Evolutionary conservation across 2,113 vertebrate genomes (phyloP), one percentile per base, ranked within the genome.

Genomic region (Elanoides forficatus): DNA sequence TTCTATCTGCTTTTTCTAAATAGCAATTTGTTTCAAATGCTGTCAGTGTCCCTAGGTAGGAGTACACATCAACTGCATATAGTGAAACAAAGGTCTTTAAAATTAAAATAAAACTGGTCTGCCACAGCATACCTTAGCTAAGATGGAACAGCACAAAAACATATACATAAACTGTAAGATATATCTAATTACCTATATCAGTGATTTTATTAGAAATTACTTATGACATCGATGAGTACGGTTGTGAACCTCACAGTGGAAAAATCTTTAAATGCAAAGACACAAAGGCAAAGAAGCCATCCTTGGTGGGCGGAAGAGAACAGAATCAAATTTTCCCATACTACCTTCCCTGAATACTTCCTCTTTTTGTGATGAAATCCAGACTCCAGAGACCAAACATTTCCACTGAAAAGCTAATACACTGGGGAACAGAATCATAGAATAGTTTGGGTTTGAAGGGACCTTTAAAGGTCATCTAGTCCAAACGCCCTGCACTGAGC

Each of bases 311-410:
- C 18, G 26, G 30, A 63, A 68, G 27, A 50, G n/a, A 91, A 71
- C 5, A 84, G 47, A 65, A 75, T 85, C 73, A 79, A 17, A 22
- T 94, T 89, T 96, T 91, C 84, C 93, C 42, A 19, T 53, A 11
- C 19, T 50, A 11, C 47, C 67, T 81, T 84, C 56, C 66, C 73
- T 59, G 50, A 93, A 96, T 81, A 32, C 60, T 91, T 96, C 93
- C 76, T 84, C 68, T 63, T 96, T 88, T 30, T 56, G 52, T 52
- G 52, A 84, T 40, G 56, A 89, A 96, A 91, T 86, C 65, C 75
- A 83, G 82, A 62, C 45, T 72, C 71, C 43, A 66, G 50, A 86
- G 47, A 79, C 29, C 52, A 68, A 85, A 60, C 56, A 22, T 87
- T 91, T 87, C 94, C 81, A 75, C 47, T 68, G 65, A 47, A 67